Base-by-base conservation (phyloP, 2,113 vertebrate genomes). In the Stegastes partitus region DNA sequence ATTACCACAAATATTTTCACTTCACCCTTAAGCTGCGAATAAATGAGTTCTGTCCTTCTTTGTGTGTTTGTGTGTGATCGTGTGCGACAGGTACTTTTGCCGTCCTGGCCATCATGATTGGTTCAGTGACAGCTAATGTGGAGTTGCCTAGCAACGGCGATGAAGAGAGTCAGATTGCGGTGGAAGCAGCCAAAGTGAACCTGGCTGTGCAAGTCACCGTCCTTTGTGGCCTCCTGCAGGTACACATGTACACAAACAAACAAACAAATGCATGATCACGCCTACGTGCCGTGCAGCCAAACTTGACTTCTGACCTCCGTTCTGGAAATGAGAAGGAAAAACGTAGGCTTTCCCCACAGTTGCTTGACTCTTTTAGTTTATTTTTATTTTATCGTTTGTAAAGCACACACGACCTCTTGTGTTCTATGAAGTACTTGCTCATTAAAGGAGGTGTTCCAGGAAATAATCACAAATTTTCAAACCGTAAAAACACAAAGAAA, bases 181-280 rank as follows among this genome's bases (percentile, higher is more conserved):
- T 77, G 58, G 87, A 84, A 42, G 77, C 71, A 31, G 83, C 76
- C 37, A 91, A 89, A 91, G 82, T 90, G 49, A 79, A 81, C 3
- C 11, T 85, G 31, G 88, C 87, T 19, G 57, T 87, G 23, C 86
- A 91, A 21, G 23, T 94, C 64, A 91, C 87, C 55, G 77, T 92
- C 28, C 67, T 92, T 19, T 92, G 87, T 83, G 92, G 92, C 47
- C 80, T 93, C 28, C 89, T 90, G 74, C 92, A 94, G 85, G 84
- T 90, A 68, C 0, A 9, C 54, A 57, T 49, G 61, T 8, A 14
- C 39, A 39, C 37, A 39, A 8, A 39, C 37, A 42, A 10, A 42
- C 4, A 42, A 19, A 37, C 42, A n/a, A 19, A 50, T n/a, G 19
- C 12, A 50, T n/a, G 7, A 21, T 25, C 59, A 25, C 21, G 16